Conservation (phyloP, 2,113 vertebrate species). For the Numenius arquata region DNA sequence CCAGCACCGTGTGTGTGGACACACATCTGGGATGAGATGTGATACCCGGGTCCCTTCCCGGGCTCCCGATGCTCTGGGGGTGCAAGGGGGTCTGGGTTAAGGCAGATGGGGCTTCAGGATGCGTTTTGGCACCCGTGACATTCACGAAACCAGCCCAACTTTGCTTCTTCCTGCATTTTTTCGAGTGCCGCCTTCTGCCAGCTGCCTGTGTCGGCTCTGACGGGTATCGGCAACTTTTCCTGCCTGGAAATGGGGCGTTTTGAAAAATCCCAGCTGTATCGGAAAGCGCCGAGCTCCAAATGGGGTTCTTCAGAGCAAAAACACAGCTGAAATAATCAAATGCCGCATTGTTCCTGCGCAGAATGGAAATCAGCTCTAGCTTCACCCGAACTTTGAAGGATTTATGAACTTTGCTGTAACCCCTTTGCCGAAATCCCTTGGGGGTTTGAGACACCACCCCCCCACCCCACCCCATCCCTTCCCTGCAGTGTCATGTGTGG, state of each 20-base stretch:
- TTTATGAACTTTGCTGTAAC: neutral
- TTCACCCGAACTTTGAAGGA: neutral
- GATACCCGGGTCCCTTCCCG: neutral
- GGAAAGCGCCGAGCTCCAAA: neutral
- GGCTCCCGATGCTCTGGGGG: neutral
- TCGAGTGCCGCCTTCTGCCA: neutral
- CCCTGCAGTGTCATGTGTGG: fast-evolving
- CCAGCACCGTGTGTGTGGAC: neutral
- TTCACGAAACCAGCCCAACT: neutral
- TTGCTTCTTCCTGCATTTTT: neutral
- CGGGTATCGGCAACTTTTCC: neutral
- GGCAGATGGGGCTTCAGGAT: neutral
- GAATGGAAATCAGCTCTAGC: neutral
- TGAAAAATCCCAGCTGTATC: neutral
- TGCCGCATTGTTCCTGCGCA: neutral
- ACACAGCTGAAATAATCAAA: constrained; percentile 2
- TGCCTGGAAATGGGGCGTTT: neutral
- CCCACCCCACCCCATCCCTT: no score
- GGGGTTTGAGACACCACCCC: neutral
- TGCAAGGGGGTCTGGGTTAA: no score
- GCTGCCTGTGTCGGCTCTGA: neutral
- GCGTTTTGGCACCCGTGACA: fast-evolving
- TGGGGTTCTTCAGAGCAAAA: neutral
- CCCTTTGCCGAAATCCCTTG: neutral
- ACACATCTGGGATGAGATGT: fast-evolving